A percentile compares a stretch with the other conserved stretches of the same genome.
phyloP scores from a whole-genome alignment of 2,113 vertebrate species.

The Sphyrna mokarran region DNA sequence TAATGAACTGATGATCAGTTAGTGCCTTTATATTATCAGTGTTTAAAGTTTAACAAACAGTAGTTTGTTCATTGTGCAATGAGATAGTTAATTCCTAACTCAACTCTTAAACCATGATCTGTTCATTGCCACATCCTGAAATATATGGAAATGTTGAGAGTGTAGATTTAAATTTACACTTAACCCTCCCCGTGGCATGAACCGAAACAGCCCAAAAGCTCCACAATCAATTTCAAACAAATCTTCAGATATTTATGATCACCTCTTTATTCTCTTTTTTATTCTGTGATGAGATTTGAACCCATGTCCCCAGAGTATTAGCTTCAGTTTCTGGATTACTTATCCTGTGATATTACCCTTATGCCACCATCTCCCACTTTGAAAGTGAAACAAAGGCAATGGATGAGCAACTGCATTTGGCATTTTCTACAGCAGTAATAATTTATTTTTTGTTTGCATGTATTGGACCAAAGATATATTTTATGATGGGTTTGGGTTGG shows the following conservation, averaged over 20 bases:
- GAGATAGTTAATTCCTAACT: not conserved
- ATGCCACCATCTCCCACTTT: not conserved
- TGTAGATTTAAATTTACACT: not conserved
- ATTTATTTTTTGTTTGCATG: not conserved
- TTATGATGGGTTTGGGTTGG: not conserved
- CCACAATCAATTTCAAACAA: not conserved
- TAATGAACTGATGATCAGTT: not conserved
- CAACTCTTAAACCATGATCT: not conserved
- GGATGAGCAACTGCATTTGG: not conserved
- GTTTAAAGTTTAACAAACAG: not conserved
- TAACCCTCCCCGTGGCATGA: not conserved
- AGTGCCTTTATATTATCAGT: not conserved
- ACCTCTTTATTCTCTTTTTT: not conserved
- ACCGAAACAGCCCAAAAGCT: not conserved
- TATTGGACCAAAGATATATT: not conserved
- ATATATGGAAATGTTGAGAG: not conserved
- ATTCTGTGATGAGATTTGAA: too few species aligned
- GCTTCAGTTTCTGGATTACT: too few species aligned
- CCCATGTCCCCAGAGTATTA: too few species aligned
- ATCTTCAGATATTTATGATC: not conserved
- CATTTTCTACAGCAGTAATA: not conserved
- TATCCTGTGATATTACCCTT: too few species aligned
- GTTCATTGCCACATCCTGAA: not conserved
- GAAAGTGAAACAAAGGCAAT: not conserved
- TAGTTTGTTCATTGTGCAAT: not conserved